phyloP scores from a whole-genome alignment of 1,140 invertebrate genomes.

The Campodea augens region DNA sequence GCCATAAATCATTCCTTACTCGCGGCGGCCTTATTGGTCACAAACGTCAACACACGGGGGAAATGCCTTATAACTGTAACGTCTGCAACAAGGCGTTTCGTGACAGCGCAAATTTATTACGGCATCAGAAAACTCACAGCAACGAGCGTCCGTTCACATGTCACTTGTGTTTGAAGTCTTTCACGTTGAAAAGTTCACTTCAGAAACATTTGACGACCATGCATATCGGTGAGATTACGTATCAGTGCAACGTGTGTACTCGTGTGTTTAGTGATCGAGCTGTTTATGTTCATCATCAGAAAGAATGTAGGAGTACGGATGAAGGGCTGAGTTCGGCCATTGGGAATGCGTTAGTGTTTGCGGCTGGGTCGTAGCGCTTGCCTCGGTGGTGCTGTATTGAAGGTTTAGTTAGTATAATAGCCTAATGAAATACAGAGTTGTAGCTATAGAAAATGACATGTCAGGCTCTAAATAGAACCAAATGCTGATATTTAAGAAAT shows the following conservation, averaged over 20 bases:
- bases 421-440: too few species aligned
- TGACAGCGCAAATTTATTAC: background rate
- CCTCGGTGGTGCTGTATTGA: too few species aligned
- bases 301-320: too few species aligned
- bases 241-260: background rate
- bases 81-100: conserved; percentile 18
- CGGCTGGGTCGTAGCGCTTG: too few species aligned
- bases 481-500: too few species aligned
- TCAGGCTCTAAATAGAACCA: too few species aligned
- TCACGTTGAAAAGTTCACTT: background rate
- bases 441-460: too few species aligned
- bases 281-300: too few species aligned
- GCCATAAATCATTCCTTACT: background rate
- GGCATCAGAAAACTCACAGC: background rate
- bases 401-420: too few species aligned
- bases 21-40: background rate
- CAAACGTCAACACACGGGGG: conserved; percentile 25
- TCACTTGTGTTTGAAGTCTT: background rate
- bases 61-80: conserved; percentile 27
- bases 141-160: background rate
- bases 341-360: too few species aligned
- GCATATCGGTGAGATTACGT: background rate
- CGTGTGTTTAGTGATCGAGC: too few species aligned
- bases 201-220: background rate
- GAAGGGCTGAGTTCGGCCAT: too few species aligned